Evolutionary conservation across 2,113 vertebrate species (phyloP).

Genomic region (Misgurnus anguillicaudatus): DNA sequence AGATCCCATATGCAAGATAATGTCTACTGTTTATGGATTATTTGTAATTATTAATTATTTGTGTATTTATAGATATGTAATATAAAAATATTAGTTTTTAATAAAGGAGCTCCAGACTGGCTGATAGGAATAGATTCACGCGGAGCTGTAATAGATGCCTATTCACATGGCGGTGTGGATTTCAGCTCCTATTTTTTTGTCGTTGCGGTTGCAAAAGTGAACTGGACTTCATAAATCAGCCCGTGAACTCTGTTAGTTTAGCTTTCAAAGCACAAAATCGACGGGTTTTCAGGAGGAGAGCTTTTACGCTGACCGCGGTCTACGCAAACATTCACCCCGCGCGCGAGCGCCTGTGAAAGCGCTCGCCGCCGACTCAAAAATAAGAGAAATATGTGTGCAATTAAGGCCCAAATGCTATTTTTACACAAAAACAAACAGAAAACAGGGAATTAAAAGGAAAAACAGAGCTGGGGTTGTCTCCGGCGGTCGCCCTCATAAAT

Average conservation of each 20-base stretch:
- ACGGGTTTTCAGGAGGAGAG: constrained; percentile 66
- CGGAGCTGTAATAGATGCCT: constrained; percentile 71
- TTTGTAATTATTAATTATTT: too few species aligned
- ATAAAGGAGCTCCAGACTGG: constrained; percentile 34
- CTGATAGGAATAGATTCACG: constrained; percentile 73
- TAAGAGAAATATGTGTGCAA: constrained; percentile 65
- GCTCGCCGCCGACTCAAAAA: constrained; percentile 59
- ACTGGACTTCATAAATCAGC: constrained; percentile 78
- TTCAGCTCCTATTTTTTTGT: constrained; percentile 67
- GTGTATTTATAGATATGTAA: too few species aligned
- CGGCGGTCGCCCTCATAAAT: constrained; percentile 69
- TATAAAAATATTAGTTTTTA: too few species aligned
- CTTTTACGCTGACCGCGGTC: constrained; percentile 68
- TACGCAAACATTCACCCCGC: constrained; percentile 73
- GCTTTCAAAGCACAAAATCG: constrained; percentile 71
- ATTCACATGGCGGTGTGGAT: constrained; percentile 71
- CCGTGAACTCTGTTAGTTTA: constrained; percentile 71
- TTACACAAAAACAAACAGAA: constrained; percentile 72
- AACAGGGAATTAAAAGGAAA: constrained; percentile 66
- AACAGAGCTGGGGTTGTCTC: constrained; percentile 72
- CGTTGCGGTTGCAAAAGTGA: constrained; percentile 69
- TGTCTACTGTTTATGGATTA: neutral
- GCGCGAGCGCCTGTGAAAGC: constrained; percentile 62
- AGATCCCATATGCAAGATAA: neutral
- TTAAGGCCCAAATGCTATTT: constrained; percentile 72